Evolutionary conservation across 2,888 invertebrate species (phyloP).

Genomic region (Apodemia arnacis): DNA sequence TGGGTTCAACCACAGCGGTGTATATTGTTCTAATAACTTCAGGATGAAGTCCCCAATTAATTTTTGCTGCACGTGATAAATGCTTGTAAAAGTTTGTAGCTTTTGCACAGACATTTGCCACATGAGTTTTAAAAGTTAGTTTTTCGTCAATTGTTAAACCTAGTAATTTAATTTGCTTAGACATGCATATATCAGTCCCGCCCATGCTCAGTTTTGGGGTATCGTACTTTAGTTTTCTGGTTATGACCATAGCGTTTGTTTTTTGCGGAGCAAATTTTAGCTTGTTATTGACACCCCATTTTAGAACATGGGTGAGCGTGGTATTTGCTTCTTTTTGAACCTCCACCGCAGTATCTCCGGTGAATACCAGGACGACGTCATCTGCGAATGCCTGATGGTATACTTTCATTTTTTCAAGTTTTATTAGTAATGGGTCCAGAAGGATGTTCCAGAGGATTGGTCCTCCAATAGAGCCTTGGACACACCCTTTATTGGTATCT

Average conservation of each 20-base stretch:
- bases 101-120: conserved; percentile 28
- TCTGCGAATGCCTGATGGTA: no score
- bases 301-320: not conserved
- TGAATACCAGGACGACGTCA: not conserved
- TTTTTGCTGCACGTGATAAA: conserved; percentile 18
- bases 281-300: not conserved
- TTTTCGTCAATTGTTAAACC: conserved; percentile 34
- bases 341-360: not conserved
- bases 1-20: conserved; percentile 54
- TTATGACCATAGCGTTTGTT: no score
- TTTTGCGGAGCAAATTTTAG: not conserved
- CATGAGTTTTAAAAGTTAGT: conserved; percentile 32
- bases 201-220: no score
- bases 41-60: conserved; percentile 45
- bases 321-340: not conserved
- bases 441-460: no score
- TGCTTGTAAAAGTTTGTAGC: conserved; percentile 51
- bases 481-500: no score
- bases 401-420: no score
- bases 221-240: no score
- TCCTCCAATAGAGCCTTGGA: no score
- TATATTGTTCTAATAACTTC: conserved; percentile 50
- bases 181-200: not conserved
- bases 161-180: conserved; percentile 18
- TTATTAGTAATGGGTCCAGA: no score